phyloP scores from a whole-genome alignment of 2,113 vertebrate species.

The Mesoclemmys tuberculata region DNA sequence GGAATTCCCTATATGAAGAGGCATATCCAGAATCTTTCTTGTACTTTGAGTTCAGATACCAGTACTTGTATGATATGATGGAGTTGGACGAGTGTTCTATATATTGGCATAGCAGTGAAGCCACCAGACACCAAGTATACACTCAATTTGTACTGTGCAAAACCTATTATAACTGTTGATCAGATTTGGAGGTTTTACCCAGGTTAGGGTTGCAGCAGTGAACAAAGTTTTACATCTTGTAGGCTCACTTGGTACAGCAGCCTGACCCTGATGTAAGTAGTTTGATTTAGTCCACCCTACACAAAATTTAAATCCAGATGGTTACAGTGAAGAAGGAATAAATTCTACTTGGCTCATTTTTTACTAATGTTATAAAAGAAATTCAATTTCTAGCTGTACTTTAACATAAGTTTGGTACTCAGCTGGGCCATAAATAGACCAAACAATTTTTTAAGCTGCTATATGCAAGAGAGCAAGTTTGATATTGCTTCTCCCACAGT shows the following conservation, averaged over 20 bases:
- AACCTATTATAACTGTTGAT: neutral
- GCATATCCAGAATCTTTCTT: neutral
- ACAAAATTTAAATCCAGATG: neutral
- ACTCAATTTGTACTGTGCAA: slow-evolving; percentile 39
- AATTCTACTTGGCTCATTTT: neutral
- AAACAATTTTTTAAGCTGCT: neutral
- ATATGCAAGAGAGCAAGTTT: neutral
- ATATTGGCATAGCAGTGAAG: slow-evolving; percentile 28
- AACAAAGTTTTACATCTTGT: neutral
- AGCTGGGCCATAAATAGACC: neutral
- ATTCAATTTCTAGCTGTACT: neutral
- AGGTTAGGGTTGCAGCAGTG: neutral
- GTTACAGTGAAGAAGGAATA: neutral
- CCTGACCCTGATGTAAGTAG: neutral
- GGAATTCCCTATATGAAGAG: neutral
- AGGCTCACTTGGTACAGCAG: neutral
- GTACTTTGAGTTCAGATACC: neutral
- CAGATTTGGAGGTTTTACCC: neutral
- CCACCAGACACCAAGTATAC: neutral
- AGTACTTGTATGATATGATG: neutral
- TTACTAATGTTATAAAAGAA: neutral
- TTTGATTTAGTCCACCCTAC: neutral
- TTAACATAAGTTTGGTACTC: neutral
- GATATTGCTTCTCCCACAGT: neutral
- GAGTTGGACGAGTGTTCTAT: neutral